Conservation (phyloP, 2,888 invertebrate species). For the Abrostola tripartita region DNA sequence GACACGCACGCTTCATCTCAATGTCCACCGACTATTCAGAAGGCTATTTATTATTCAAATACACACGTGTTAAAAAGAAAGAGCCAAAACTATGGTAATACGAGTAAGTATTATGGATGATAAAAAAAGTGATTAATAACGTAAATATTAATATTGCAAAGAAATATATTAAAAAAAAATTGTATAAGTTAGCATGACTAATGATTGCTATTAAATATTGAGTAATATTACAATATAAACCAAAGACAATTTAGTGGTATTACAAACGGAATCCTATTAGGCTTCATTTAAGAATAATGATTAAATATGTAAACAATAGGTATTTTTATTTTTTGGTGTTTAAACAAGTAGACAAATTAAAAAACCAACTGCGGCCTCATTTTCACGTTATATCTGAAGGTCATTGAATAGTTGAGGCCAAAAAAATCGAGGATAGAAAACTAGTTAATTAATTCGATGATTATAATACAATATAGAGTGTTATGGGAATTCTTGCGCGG, state of each 20-base stretch:
- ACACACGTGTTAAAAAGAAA: too few relatives aligned
- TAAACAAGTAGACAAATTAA: too few relatives aligned
- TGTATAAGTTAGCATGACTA: conserved; percentile 37
- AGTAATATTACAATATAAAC: conserved; percentile 8
- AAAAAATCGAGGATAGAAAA: not conserved
- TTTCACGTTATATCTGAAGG: too few relatives aligned
- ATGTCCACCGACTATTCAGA: too few relatives aligned
- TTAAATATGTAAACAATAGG: not conserved
- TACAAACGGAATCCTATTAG: conserved; percentile 7
- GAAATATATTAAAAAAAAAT: conserved; percentile 18
- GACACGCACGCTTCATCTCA: too few relatives aligned
- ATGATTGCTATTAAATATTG: conserved; percentile 34
- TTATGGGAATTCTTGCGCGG: too few relatives aligned
- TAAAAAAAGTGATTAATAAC: not conserved
- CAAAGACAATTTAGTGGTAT: conserved; percentile 25
- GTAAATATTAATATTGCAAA: not conserved
- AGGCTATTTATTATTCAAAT: too few relatives aligned
- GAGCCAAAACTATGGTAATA: not conserved
- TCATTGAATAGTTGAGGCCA: not conserved
- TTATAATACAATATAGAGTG: too few relatives aligned
- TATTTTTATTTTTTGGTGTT: not conserved
- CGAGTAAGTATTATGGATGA: not conserved
- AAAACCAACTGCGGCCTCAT: too few relatives aligned
- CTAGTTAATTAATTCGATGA: too few relatives aligned
- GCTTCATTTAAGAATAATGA: conserved; percentile 6